These are phyloP conservation scores for Protula sp. DNA, from an alignment of 2,888 invertebrate species.

Conservation along the genomic window DNA sequence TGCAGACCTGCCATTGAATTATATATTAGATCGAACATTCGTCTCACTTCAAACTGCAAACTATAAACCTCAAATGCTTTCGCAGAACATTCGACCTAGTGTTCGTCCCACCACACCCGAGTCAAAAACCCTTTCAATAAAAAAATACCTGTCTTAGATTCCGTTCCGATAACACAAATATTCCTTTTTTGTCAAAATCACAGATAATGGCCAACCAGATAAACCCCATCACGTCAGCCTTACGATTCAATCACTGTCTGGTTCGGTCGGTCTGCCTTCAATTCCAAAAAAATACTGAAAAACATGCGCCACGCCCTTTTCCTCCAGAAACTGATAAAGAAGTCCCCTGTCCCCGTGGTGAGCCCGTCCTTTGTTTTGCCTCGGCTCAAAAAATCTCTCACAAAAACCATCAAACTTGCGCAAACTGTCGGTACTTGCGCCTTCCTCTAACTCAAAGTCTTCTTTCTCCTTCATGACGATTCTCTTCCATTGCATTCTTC, in stretches of 20 bases:
- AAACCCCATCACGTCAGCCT: neutral
- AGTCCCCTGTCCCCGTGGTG: slow-evolving; percentile 74
- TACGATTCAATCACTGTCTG: slow-evolving; percentile 4
- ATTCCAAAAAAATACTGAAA: slow-evolving; percentile 77
- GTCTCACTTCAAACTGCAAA: too few relatives aligned
- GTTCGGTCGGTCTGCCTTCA: slow-evolving; percentile 28
- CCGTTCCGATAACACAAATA: too few relatives aligned
- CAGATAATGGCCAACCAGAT: too few relatives aligned
- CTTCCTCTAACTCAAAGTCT: slow-evolving; percentile 31
- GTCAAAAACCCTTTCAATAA: too few relatives aligned
- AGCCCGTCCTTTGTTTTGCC: slow-evolving; percentile 55
- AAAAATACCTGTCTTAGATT: too few relatives aligned
- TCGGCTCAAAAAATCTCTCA: slow-evolving; percentile 59
- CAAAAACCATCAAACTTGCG: slow-evolving; percentile 65
- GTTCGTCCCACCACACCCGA: too few relatives aligned
- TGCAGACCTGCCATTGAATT: too few relatives aligned
- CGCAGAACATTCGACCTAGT: too few relatives aligned
- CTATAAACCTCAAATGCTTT: too few relatives aligned
- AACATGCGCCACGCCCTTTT: slow-evolving; percentile 65
- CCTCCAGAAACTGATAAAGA: slow-evolving; percentile 69
- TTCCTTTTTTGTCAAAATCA: too few relatives aligned
- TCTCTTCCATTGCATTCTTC: slow-evolving; percentile 79
- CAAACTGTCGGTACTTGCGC: slow-evolving; percentile 38
- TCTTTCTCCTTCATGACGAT: slow-evolving; percentile 73
- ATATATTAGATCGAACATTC: too few relatives aligned